phyloP scores from a whole-genome alignment of 2,888 invertebrate species.

The Drosophila kokeensis region DNA sequence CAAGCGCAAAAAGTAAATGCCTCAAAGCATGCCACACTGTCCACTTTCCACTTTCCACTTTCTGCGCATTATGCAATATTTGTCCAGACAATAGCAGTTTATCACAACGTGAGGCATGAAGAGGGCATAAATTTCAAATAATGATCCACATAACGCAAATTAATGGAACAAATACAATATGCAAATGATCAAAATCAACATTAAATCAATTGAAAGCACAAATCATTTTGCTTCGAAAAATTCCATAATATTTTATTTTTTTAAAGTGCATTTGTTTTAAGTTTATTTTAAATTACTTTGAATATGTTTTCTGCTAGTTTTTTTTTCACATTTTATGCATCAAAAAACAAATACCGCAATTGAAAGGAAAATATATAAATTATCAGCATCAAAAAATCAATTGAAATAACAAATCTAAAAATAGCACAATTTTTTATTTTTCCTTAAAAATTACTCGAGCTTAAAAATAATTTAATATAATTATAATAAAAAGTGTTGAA shows the following conservation, averaged over 20 bases:
- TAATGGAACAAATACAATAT: slow-evolving; percentile 13
- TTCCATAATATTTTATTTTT: not conserved
- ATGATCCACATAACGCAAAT: slow-evolving; percentile 18
- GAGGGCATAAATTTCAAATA: slow-evolving; percentile 27
- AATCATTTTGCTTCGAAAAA: slow-evolving; percentile 7
- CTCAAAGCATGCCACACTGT: slow-evolving; percentile 48
- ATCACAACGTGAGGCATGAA: slow-evolving; percentile 19
- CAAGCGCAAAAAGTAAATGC: slow-evolving; percentile 28
- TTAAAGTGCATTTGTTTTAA: not conserved
- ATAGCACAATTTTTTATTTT: not conserved
- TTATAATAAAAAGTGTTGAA: not conserved
- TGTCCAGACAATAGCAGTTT: slow-evolving; percentile 23
- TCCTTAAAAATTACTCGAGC: not conserved
- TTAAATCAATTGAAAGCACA: slow-evolving; percentile 54
- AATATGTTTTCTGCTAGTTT: not conserved
- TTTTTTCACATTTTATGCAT: not conserved
- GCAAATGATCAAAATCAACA: slow-evolving; percentile 38
- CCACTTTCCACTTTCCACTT: slow-evolving; percentile 49
- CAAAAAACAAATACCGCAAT: not conserved
- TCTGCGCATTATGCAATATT: slow-evolving; percentile 61
- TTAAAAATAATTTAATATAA: not conserved
- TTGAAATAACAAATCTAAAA: not conserved
- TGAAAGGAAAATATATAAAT: not conserved
- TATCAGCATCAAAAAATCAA: not conserved
- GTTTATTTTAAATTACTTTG: not conserved